These are phyloP conservation scores for Rhagoletis zephyria DNA, from an alignment of 1,140 invertebrate genomes.

Conservation along the genomic window DNA sequence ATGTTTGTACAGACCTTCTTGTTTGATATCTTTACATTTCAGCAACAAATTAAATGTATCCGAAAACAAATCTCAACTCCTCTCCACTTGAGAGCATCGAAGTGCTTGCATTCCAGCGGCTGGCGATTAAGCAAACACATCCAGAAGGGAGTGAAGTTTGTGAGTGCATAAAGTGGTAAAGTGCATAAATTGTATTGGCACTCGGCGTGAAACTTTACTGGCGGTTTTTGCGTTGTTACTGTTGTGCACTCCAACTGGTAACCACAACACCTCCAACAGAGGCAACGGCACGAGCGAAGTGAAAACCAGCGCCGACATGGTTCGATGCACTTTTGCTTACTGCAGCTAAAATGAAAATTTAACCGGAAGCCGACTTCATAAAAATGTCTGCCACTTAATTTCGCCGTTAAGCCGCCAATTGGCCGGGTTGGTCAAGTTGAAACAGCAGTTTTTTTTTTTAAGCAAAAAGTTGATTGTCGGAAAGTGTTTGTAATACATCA, in stretches of 20 bases:
- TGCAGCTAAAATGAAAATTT: conserved; percentile 22
- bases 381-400: conserved; percentile 47
- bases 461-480: neutral
- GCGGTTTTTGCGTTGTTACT: conserved; percentile 19
- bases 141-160: neutral
- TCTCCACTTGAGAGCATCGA: neutral
- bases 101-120: neutral
- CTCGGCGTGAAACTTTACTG: conserved; percentile 29
- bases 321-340: conserved; percentile 30
- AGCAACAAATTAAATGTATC: neutral
- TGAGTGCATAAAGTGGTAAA: conserved; percentile 44
- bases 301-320: conserved; percentile 10
- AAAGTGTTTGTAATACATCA: neutral
- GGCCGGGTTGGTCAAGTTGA: neutral
- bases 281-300: neutral
- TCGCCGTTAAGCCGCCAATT: conserved; percentile 6
- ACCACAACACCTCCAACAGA: conserved; percentile 33
- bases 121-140: neutral
- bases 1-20: too few relatives aligned
- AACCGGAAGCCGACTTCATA: conserved; percentile 38
- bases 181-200: conserved; percentile 45
- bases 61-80: neutral
- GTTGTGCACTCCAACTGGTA: conserved; percentile 10
- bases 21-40: neutral
- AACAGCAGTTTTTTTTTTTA: neutral